Evolutionary conservation across 2,113 vertebrate genomes (phyloP).

Genomic region (Trichechus manatus): DNA sequence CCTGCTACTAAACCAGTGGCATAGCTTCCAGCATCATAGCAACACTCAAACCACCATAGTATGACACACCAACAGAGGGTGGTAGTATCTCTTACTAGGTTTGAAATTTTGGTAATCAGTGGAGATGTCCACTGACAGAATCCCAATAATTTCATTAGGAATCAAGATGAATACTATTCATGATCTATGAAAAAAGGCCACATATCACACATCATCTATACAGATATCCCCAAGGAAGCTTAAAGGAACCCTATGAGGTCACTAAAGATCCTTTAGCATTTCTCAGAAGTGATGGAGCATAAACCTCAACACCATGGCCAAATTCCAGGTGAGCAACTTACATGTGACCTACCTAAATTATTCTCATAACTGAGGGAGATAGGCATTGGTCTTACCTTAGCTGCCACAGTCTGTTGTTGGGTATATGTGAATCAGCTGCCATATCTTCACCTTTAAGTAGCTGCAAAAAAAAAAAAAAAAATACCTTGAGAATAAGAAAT

Average conservation of each 20-base stretch:
- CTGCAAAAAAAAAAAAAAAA: background rate
- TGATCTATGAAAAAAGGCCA: background rate
- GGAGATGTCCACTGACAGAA: background rate
- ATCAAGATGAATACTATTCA: background rate
- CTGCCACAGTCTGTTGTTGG: accelerated
- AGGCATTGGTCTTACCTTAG: background rate
- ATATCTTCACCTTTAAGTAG: background rate
- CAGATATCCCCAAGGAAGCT: background rate
- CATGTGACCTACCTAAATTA: background rate
- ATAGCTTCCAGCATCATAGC: no score
- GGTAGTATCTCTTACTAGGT: background rate
- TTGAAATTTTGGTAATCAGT: background rate
- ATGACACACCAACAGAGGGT: background rate
- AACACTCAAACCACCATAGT: no score
- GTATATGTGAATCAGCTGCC: background rate
- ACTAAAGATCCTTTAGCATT: background rate
- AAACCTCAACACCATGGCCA: background rate
- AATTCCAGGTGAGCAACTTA: background rate
- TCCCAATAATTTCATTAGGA: background rate
- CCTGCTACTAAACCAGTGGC: background rate
- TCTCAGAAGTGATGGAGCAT: background rate
- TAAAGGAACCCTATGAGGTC: background rate
- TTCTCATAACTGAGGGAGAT: background rate
- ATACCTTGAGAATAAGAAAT: background rate
- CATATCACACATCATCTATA: background rate